Conservation (phyloP, 2,113 vertebrate species). For the Micromys minutus region DNA sequence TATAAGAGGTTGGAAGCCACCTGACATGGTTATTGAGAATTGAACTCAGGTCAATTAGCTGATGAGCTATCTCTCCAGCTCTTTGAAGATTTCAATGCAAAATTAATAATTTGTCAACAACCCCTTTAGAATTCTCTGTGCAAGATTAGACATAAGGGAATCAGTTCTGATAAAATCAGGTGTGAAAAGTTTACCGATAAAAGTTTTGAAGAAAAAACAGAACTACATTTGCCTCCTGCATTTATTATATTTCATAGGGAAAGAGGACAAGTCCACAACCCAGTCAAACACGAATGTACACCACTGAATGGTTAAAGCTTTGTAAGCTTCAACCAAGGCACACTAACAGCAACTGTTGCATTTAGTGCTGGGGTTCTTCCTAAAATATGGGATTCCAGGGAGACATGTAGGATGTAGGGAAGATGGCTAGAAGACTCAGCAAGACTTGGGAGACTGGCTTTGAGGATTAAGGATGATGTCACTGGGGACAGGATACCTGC, state of each 20-base stretch:
- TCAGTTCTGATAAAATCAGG: background rate
- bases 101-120: background rate
- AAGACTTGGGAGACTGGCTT: background rate
- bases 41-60: background rate
- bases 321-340: background rate
- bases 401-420: background rate
- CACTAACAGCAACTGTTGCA: background rate
- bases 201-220: background rate
- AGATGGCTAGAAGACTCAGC: background rate
- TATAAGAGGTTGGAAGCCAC: background rate
- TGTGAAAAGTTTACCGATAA: background rate
- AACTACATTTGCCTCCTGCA: background rate
- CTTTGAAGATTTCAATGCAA: background rate
- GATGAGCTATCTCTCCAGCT: background rate
- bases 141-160: slow-evolving; percentile 30
- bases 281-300: background rate
- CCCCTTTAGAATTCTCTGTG: slow-evolving; percentile 25
- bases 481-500: background rate
- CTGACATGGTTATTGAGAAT: background rate
- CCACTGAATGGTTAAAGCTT: background rate
- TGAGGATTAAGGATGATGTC: background rate
- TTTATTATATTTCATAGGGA: background rate
- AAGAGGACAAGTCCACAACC: background rate
- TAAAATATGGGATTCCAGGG: background rate
- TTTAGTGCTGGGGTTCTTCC: background rate